Evolutionary conservation across 1,140 invertebrate genomes (phyloP).

Genomic region (Cyclargus thomasi): DNA sequence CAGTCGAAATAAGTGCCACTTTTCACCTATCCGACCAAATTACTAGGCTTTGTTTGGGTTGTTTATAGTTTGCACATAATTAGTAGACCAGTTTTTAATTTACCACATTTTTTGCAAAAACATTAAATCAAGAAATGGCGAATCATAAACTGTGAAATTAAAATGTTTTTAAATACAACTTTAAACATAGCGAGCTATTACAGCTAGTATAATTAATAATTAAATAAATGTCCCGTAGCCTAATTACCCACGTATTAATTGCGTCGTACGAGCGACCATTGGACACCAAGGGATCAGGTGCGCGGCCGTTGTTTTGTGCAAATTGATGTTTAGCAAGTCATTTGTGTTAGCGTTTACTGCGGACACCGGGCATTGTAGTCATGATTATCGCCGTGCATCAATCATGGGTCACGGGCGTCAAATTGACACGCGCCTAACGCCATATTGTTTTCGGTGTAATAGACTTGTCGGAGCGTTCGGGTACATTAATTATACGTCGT

Average conservation of each 20-base stretch:
- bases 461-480: constrained; percentile 46
- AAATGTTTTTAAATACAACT: no score
- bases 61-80: no score
- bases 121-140: no score
- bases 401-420: constrained; percentile 43
- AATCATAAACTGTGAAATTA: no score
- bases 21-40: no score
- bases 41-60: no score
- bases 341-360: neutral
- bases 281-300: neutral
- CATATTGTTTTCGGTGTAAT: constrained; percentile 59
- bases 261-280: neutral
- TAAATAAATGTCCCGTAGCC: no score
- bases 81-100: no score
- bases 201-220: no score
- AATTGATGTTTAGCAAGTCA: constrained; percentile 14
- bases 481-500: constrained; percentile 57
- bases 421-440: constrained; percentile 35
- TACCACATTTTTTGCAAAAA: no score
- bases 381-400: constrained; percentile 28
- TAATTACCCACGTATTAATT: neutral
- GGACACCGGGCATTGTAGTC: neutral
- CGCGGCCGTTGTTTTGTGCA: neutral
- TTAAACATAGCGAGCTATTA: no score
- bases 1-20: no score